These are phyloP conservation scores for Otus sunia DNA, from an alignment of 2,113 vertebrate genomes.

Conservation along the genomic window DNA sequence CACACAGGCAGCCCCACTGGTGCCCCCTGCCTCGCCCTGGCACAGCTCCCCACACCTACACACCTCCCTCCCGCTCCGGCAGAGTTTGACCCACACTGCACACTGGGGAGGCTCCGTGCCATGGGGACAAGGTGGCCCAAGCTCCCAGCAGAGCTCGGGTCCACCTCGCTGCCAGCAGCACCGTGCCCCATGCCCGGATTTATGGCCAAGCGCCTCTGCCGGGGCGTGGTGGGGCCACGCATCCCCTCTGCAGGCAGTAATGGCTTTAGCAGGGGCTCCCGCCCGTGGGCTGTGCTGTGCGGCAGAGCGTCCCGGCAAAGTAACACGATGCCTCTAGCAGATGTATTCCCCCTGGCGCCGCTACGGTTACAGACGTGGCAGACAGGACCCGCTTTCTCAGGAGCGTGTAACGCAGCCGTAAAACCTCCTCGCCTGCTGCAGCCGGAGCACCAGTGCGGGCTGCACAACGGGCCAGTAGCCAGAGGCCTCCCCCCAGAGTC, in stretches of 20 bases:
- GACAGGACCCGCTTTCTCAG: not conserved
- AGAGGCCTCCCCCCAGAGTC: no score
- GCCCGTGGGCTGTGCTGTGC: fast-evolving
- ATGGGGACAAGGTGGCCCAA: not conserved
- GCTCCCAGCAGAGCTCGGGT: not conserved
- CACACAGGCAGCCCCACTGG: not conserved
- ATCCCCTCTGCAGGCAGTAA: not conserved
- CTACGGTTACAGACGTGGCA: not conserved
- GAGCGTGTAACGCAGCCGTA: fast-evolving
- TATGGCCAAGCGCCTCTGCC: not conserved
- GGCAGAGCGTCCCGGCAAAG: not conserved
- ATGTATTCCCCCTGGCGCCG: not conserved
- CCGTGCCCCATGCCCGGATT: fast-evolving
- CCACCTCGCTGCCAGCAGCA: not conserved
- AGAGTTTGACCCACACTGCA: not conserved
- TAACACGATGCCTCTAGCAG: not conserved
- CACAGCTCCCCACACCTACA: not conserved
- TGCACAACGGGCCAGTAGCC: fast-evolving
- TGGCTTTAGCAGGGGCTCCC: not conserved
- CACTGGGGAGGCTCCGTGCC: fast-evolving
- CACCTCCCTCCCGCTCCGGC: fast-evolving
- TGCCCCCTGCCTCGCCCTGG: not conserved
- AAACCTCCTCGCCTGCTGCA: not conserved
- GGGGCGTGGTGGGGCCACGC: fast-evolving
- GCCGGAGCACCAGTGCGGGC: fast-evolving